Conservation (phyloP, 2,888 invertebrate genomes). For the Adineta ricciae region DNA sequence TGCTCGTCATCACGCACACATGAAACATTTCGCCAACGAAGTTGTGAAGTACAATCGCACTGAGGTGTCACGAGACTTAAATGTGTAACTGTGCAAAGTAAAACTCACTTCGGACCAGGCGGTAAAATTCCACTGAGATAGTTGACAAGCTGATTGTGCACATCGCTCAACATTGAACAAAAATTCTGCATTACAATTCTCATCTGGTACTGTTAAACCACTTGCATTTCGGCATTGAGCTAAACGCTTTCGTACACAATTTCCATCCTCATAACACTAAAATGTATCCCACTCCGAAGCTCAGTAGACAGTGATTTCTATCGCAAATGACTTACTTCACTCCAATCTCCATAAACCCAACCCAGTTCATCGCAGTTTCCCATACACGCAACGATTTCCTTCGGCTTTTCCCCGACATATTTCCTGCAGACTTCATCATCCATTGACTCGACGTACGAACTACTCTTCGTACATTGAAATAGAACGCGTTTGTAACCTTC, state of each 20-base stretch:
- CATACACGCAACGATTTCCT: neutral
- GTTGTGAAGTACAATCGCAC: neutral
- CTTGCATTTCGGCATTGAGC: neutral
- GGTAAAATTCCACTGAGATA: neutral
- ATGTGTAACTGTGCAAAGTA: too few relatives aligned
- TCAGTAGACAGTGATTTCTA: too few relatives aligned
- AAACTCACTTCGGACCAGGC: neutral
- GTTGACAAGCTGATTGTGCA: neutral
- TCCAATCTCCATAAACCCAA: slow-evolving; percentile 2
- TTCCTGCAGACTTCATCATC: neutral
- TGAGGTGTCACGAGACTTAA: too few relatives aligned
- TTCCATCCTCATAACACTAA: neutral
- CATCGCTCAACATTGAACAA: neutral
- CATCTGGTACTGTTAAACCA: neutral
- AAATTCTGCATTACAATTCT: neutral
- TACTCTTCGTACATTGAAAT: neutral
- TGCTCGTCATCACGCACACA: neutral
- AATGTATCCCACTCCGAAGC: too few relatives aligned
- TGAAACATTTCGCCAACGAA: neutral
- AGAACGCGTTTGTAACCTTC: neutral
- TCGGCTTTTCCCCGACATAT: neutral
- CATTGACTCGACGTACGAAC: neutral
- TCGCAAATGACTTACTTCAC: neutral
- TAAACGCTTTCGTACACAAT: neutral
- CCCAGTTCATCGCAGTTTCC: neutral